Conservation (phyloP, 2,888 invertebrate species). For the Brachyptera risi region DNA sequence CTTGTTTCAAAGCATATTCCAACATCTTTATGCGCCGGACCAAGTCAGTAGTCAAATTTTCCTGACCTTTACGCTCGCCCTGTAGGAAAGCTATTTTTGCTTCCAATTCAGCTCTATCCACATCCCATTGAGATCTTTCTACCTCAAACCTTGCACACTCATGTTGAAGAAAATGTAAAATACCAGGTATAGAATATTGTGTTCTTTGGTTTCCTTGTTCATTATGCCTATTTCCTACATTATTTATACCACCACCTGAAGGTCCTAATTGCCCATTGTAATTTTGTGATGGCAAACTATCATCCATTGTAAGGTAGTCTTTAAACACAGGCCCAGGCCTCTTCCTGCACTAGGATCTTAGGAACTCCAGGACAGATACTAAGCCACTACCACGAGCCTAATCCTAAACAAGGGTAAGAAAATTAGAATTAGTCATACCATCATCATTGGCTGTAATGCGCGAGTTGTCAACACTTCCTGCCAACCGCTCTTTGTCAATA, state of each 20-base stretch:
- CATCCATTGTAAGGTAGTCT: slow-evolving; percentile 54
- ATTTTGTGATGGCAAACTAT: slow-evolving; percentile 48
- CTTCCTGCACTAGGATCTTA: no score
- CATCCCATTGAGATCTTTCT: slow-evolving; percentile 99
- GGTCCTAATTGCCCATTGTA: slow-evolving; percentile 48
- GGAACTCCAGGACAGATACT: no score
- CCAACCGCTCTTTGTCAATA: background rate
- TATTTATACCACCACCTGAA: slow-evolving; percentile 39
- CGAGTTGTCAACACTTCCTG: no score
- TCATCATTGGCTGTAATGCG: background rate
- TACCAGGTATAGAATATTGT: slow-evolving; percentile 98
- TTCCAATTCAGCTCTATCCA: slow-evolving; percentile 98
- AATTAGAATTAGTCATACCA: background rate
- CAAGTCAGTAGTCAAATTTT: slow-evolving; percentile 97
- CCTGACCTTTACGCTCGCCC: slow-evolving; percentile 98
- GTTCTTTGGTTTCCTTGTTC: slow-evolving; percentile 50
- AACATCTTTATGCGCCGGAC: slow-evolving; percentile 99
- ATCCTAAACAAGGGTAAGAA: no score
- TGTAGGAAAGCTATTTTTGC: slow-evolving; percentile 95
- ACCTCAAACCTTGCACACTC: slow-evolving; percentile 99
- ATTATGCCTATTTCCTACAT: slow-evolving; percentile 38
- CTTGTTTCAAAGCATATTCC: slow-evolving; percentile 97
- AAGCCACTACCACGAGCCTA: no score
- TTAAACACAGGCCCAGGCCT: no score
- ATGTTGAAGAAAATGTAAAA: slow-evolving; percentile 98